Base-by-base conservation (phyloP, 2,797 vertebrate genomes). In the Pygocentrus nattereri region DNA sequence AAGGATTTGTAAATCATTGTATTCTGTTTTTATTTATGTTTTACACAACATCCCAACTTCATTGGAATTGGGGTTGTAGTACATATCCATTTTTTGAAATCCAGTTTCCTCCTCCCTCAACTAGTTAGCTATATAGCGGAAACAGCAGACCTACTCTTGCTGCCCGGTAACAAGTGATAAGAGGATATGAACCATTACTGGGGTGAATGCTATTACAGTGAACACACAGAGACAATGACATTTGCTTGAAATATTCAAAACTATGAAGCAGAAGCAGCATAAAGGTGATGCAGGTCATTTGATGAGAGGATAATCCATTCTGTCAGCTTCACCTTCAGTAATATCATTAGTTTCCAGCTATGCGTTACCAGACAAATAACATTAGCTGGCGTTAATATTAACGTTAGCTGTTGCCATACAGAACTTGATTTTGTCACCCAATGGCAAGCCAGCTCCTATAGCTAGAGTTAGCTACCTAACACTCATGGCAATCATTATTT, bases 161-260 rank as follows among this genome's bases (percentile, higher is more conserved):
- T 59, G 54, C 19, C 8, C 21, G 23, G 19, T 56, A 52, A 52
- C 49, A 56, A 56, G 1, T n/a, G n/a, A 4, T n/a, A 54, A 56
- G 21, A 56, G 23, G 15, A 18, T 2, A 2, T 25, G n/a, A 3
- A 13, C 4, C 10, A 64, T 64, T 64, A 64, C 61, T n/a, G n/a
- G 31, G 62, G 8, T 38, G 16, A 65, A 65, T n/a, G 61, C 27
- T 31, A 1, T 38, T 21, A n/a, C 7, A 21, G 19, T 65, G 62
- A 34, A 38, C 1, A 65, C 18, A n/a, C 18, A 64, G 2, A 34
- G 31, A 62, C 15, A 64, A 65, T 38, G 1, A 21, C n/a, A n/a
- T n/a, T n/a, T n/a, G n/a, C 7, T 19, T 64, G 61, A 64, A 64
- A 64, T 64, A 64, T 64, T 27, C 7, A 64, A 64, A 64, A 19